Percentiles rank a stretch among this genome's conserved stretches.
phyloP scores from a whole-genome alignment of 2,888 invertebrate genomes.

The Adelphocoris suturalis region DNA sequence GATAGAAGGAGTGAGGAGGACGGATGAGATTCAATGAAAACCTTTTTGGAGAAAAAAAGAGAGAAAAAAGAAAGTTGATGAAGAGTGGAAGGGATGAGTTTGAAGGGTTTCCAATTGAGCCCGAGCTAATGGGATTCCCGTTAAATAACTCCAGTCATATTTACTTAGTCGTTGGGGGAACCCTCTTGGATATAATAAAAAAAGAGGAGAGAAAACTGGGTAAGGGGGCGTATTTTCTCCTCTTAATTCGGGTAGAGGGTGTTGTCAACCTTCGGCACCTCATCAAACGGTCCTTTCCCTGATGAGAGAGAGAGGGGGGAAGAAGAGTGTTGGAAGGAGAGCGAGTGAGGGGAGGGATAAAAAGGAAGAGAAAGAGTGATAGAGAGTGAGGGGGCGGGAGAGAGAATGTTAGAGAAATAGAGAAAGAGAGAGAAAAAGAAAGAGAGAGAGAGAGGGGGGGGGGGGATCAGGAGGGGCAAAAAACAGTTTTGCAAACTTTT shows the following conservation, averaged over 20 bases:
- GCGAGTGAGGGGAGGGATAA: no score
- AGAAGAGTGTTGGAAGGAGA: background rate
- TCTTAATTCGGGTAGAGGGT: background rate
- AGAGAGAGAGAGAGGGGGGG: no score
- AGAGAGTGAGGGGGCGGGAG: no score
- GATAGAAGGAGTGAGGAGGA: no score
- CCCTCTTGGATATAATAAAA: background rate
- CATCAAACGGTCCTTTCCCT: constrained; percentile 1
- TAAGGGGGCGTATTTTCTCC: background rate
- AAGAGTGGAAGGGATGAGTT: constrained; percentile 8
- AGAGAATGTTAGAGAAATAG: background rate
- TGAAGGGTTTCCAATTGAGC: constrained; percentile 31
- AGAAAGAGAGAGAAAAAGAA: no score
- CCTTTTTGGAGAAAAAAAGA: background rate
- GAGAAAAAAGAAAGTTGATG: background rate
- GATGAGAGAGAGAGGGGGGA: no score
- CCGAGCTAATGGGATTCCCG: constrained; percentile 20
- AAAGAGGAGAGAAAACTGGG: background rate
- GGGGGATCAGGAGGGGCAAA: no score
- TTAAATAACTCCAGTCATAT: constrained; percentile 39
- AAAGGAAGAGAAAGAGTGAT: no score
- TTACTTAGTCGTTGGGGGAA: background rate
- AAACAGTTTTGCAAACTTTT: constrained; percentile 25
- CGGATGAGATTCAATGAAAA: no score
- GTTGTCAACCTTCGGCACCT: constrained; percentile 27